These are phyloP conservation scores for Calonectris borealis DNA, from an alignment of 2,113 vertebrate species.

Conservation along the genomic window DNA sequence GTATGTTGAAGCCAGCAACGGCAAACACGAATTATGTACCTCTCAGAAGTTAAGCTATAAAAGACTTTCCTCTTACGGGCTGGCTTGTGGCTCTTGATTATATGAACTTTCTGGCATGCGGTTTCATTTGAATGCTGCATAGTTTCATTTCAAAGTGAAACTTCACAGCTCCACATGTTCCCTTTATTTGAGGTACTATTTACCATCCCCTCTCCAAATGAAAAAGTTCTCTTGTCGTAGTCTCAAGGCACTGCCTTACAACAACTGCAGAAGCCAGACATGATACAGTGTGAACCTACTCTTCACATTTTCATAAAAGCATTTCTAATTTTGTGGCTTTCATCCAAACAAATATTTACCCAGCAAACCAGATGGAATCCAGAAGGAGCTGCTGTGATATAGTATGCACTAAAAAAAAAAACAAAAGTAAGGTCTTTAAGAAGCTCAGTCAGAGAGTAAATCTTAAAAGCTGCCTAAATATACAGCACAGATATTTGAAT, in stretches of 20 bases:
- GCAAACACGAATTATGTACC: neutral
- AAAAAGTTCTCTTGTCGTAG: neutral
- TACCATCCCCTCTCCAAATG: neutral
- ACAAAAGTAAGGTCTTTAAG: neutral
- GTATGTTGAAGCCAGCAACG: neutral
- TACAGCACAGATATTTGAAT: neutral
- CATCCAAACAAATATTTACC: slow-evolving; percentile 15
- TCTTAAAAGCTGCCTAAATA: neutral
- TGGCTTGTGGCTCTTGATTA: slow-evolving; percentile 32
- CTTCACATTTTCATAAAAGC: neutral
- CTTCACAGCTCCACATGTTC: neutral
- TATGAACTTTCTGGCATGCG: neutral
- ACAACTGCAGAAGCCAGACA: neutral
- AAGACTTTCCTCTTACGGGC: slow-evolving; percentile 43
- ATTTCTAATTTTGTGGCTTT: slow-evolving; percentile 36
- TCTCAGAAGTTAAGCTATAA: neutral
- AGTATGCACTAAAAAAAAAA: neutral
- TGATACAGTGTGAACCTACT: neutral
- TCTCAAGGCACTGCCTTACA: neutral
- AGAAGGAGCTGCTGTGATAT: neutral
- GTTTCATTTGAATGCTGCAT: slow-evolving; percentile 16
- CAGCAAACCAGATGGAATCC: neutral
- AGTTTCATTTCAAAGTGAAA: slow-evolving; percentile 46
- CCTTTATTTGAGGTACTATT: slow-evolving; percentile 10
- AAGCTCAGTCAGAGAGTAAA: neutral